Conservation (phyloP, 2,797 vertebrate species). For the Setipinna tenuifilis region DNA sequence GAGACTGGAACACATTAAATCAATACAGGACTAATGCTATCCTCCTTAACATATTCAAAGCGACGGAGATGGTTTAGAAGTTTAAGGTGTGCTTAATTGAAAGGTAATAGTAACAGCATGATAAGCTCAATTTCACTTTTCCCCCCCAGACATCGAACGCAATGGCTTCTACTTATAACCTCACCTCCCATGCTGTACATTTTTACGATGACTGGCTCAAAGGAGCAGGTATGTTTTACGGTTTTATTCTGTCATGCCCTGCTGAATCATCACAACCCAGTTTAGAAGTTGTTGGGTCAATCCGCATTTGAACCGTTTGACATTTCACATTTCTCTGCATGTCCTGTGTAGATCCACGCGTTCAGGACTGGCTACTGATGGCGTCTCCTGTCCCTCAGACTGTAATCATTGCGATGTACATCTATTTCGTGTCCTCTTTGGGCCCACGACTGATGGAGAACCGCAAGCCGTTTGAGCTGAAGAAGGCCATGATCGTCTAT, state of each 20-base stretch:
- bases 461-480: slow-evolving; percentile 84
- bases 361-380: slow-evolving; percentile 83
- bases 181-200: slow-evolving; percentile 77
- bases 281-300: neutral
- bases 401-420: slow-evolving; percentile 77
- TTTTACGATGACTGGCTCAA: slow-evolving; percentile 83
- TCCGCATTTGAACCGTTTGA: neutral
- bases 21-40: too few relatives aligned
- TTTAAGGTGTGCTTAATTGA: too few relatives aligned
- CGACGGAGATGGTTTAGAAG: too few relatives aligned
- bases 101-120: neutral
- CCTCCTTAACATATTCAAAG: too few relatives aligned
- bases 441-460: slow-evolving; percentile 88
- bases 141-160: slow-evolving; percentile 45
- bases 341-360: slow-evolving; percentile 76
- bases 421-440: slow-evolving; percentile 82
- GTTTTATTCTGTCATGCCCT: too few relatives aligned
- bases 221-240: slow-evolving; percentile 74
- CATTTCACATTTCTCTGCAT: neutral
- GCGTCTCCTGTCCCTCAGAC: slow-evolving; percentile 82
- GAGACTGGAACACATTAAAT: too few relatives aligned
- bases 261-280: neutral
- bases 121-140: neutral
- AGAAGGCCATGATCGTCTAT: slow-evolving; percentile 78
- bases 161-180: slow-evolving; percentile 76